Percentiles rank a stretch among this genome's conserved stretches.
Evolutionary conservation across 1,140 invertebrate genomes (phyloP).

Genomic region (Micrasema minimum): DNA sequence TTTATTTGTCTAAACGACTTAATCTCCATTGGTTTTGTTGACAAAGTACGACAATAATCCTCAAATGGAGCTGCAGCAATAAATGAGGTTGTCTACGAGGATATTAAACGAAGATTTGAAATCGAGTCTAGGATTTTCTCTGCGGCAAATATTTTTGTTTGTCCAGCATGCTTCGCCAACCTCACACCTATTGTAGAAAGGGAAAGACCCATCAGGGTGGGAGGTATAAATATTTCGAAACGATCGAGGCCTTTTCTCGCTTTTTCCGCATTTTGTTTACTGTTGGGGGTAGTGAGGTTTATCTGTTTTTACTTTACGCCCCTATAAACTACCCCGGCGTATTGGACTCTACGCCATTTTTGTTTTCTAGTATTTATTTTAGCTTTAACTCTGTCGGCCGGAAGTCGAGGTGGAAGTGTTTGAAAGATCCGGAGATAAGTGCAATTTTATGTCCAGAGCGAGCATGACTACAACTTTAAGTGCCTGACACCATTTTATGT

Average conservation of each 20-base stretch:
- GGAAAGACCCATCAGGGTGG: background rate
- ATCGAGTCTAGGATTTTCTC: slow-evolving; percentile 7
- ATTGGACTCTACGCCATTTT: slow-evolving; percentile 6
- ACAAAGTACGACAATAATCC: background rate
- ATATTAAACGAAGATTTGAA: slow-evolving; percentile 23
- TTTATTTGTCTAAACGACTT: background rate
- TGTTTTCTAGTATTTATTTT: slow-evolving; percentile 10
- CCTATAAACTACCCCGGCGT: slow-evolving; percentile 11
- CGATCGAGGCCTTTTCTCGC: background rate
- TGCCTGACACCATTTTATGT: background rate
- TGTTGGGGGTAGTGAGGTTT: background rate
- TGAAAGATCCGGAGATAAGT: slow-evolving; percentile 26
- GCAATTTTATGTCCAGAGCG: slow-evolving; percentile 29
- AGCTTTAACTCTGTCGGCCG: slow-evolving; percentile 19
- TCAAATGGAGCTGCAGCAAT: no score
- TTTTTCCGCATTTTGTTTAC: background rate
- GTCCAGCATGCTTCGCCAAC: background rate
- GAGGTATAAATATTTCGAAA: background rate
- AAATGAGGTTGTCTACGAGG: background rate
- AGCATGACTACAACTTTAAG: slow-evolving; percentile 9
- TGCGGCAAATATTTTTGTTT: slow-evolving; percentile 28
- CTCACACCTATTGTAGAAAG: background rate
- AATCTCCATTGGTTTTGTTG: background rate
- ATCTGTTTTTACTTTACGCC: slow-evolving; percentile 16
- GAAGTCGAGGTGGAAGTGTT: slow-evolving; percentile 18